Conservation (phyloP, 2,888 invertebrate species). For the Scaptomyza parva region DNA sequence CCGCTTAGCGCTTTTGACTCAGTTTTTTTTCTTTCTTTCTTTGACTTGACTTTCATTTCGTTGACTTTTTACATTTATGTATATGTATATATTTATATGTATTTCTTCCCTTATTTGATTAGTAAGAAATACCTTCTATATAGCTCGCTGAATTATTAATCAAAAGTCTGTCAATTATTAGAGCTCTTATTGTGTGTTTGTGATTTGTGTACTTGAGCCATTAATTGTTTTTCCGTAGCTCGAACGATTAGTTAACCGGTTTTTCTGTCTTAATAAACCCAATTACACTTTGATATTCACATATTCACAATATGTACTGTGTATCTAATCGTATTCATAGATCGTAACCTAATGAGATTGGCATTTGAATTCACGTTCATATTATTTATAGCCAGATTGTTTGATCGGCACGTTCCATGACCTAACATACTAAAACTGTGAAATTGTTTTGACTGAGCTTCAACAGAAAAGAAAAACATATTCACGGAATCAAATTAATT, state of each 20-base stretch:
- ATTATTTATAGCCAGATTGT: slow-evolving; percentile 70
- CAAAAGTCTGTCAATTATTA: slow-evolving; percentile 10
- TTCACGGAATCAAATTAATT: neutral
- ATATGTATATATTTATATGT: slow-evolving; percentile 15
- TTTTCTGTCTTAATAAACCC: slow-evolving; percentile 39
- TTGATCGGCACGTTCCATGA: slow-evolving; percentile 58
- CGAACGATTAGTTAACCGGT: slow-evolving; percentile 68
- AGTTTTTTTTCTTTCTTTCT: slow-evolving; percentile 35
- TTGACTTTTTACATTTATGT: slow-evolving; percentile 35
- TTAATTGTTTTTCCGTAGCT: slow-evolving; percentile 16
- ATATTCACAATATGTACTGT: slow-evolving; percentile 42
- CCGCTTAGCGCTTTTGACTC: slow-evolving; percentile 51
- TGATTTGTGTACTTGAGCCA: slow-evolving; percentile 2
- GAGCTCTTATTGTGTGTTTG: slow-evolving; percentile 10
- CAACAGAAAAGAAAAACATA: no score
- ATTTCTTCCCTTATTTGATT: slow-evolving; percentile 35
- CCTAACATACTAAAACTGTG: slow-evolving; percentile 69
- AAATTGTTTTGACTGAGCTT: no score
- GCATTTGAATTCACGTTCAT: slow-evolving; percentile 42
- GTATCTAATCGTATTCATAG: slow-evolving; percentile 31
- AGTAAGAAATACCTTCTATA: slow-evolving; percentile 33
- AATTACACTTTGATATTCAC: slow-evolving; percentile 33
- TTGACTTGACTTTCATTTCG: slow-evolving; percentile 59
- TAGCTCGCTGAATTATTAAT: neutral
- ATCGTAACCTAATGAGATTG: slow-evolving; percentile 33